Percentiles rank a stretch among this genome's conserved stretches.
These are phyloP conservation scores for Lepidurus apus DNA, from an alignment of 1,140 invertebrate genomes.

Conservation along the genomic window DNA sequence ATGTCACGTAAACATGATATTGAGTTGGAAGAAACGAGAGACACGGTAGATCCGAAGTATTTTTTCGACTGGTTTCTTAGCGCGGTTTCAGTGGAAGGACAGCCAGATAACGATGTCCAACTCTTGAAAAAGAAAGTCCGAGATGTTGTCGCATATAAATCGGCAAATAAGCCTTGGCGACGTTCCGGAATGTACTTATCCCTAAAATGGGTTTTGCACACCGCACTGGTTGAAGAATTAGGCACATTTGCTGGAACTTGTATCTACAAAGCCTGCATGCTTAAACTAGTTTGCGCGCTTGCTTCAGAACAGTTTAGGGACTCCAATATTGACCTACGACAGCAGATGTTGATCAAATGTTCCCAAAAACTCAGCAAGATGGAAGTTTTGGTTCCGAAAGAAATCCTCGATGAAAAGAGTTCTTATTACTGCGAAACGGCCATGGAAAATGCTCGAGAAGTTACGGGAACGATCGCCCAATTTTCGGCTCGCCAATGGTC, in stretches of 20 bases:
- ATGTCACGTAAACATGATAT: not conserved
- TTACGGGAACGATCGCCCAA: not conserved
- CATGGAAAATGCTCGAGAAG: too few species aligned
- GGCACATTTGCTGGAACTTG: not conserved
- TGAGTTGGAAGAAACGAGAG: not conserved
- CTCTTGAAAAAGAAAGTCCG: not conserved
- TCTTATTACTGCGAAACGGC: too few species aligned
- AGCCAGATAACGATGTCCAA: not conserved
- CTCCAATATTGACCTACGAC: not conserved
- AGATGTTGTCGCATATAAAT: not conserved
- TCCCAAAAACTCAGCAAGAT: not conserved
- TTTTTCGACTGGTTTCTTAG: conserved; percentile 24
- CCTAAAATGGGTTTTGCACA: conserved; percentile 19
- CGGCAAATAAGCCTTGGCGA: not conserved
- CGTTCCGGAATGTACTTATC: conserved; percentile 1
- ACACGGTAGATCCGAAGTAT: not conserved
- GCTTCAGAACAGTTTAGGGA: not conserved
- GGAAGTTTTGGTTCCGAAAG: not conserved
- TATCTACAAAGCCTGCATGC: not conserved
- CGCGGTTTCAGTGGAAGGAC: not conserved
- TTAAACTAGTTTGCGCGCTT: not conserved
- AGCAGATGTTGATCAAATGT: not conserved
- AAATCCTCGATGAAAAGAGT: not conserved
- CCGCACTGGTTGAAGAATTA: not conserved
- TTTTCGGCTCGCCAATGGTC: not conserved